A percentile compares a stretch with the other conserved stretches of the same genome.
These are phyloP conservation scores for Drosophila villosipedis DNA, from an alignment of 2,888 invertebrate species.

Conservation along the genomic window DNA sequence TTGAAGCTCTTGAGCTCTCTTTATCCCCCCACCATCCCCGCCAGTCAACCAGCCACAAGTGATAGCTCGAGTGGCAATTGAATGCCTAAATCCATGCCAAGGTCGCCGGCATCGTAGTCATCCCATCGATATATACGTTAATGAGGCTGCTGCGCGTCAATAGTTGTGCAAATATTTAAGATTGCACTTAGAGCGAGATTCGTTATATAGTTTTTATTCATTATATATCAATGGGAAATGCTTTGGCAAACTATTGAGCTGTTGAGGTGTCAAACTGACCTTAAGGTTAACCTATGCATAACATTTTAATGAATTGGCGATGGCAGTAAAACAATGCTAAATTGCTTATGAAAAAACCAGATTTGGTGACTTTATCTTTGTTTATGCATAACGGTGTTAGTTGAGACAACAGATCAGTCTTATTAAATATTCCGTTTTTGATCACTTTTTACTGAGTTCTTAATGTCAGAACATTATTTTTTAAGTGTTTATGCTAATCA, in stretches of 20 bases:
- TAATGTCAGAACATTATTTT: neutral
- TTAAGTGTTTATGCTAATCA: neutral
- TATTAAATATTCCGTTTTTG: neutral
- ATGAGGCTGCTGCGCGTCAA: constrained; percentile 51
- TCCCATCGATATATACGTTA: constrained; percentile 31
- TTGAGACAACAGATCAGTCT: neutral
- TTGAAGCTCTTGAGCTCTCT: constrained; percentile 20
- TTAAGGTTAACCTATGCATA: constrained; percentile 9
- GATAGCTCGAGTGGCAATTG: constrained; percentile 34
- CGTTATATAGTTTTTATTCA: constrained; percentile 16
- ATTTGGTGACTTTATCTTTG: neutral
- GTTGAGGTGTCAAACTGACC: constrained; percentile 40
- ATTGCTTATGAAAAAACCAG: too few relatives aligned
- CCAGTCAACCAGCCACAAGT: neutral
- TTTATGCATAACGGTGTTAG: neutral
- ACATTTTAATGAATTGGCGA: constrained; percentile 14
- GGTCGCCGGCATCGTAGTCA: constrained; percentile 30
- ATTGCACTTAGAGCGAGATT: constrained; percentile 58
- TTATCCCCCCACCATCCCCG: neutral
- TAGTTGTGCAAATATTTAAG: constrained; percentile 63
- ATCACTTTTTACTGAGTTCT: neutral
- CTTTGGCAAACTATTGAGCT: constrained; percentile 11
- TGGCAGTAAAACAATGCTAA: neutral
- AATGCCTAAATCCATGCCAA: constrained; percentile 58
- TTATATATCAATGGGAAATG: constrained; percentile 8